Evolutionary conservation across 2,113 vertebrate species (phyloP).

Genomic region (Numenius arquata): DNA sequence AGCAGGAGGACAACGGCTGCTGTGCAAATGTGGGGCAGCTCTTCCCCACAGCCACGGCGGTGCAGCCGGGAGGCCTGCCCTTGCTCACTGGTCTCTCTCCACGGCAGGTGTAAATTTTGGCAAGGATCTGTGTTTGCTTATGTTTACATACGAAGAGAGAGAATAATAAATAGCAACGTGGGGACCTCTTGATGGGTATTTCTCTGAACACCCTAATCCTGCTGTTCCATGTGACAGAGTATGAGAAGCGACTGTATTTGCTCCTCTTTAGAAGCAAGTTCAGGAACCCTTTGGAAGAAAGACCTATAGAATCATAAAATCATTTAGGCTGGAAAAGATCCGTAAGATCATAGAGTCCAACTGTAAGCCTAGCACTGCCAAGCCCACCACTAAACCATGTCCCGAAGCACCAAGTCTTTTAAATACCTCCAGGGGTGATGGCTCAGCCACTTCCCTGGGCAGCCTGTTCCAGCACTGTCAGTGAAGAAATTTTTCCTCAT

Average conservation of each 20-base stretch:
- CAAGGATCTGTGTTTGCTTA: neutral
- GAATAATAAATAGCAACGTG: neutral
- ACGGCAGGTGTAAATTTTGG: neutral
- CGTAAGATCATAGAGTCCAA: neutral
- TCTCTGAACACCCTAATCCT: neutral
- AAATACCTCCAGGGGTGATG: neutral
- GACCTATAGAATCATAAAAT: neutral
- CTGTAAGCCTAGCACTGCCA: neutral
- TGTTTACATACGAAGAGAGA: neutral
- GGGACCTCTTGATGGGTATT: neutral
- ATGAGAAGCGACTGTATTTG: neutral
- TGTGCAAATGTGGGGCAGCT: conserved; percentile 72
- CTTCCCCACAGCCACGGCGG: conserved; percentile 71
- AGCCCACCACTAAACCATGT: neutral
- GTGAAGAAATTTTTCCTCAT: too few species aligned
- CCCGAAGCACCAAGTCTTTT: neutral
- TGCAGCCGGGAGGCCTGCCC: neutral
- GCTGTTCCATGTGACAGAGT: neutral
- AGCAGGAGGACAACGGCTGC: conserved; percentile 69
- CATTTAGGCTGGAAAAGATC: neutral
- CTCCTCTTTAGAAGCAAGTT: neutral
- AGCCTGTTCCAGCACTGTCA: neutral
- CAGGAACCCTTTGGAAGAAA: neutral
- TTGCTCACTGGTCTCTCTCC: neutral
- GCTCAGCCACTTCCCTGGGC: neutral